Base-by-base conservation (phyloP, 2,113 vertebrate genomes). In the Empidonax traillii region DNA sequence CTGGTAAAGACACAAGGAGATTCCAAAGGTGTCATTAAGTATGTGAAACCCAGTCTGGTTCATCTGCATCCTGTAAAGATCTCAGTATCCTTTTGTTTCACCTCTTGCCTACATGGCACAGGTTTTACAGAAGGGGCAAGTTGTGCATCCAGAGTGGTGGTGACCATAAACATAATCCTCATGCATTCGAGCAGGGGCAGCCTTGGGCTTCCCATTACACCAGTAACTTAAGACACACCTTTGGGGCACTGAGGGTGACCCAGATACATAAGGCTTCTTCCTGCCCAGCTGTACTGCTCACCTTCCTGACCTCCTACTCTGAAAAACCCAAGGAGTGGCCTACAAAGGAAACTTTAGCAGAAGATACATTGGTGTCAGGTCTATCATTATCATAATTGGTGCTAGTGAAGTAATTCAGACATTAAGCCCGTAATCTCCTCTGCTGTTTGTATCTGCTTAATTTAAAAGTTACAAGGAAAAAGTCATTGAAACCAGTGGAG, bases 381-480 rank as follows among this genome's bases (percentile, higher is more conserved):
- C 88, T 92, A 25, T 53, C 37, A 58, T 92, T 94, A 92, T 73
- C 76, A 89, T 95, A 94, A 93, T 87, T 95, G 77, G 73, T 1
- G 7, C 74, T 65, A 43, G 79, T 28, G 46, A 87, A 85, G 79
- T 90, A 92, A 89, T 75, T 90, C 73, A 68, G 88, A 86, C 72
- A 84, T 93, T 88, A 93, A 90, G 83, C 74, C 89, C 93, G 65
- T 94, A 89, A 95, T 95, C 92, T 88, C 65, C 61, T 68, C 76
- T 93, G 82, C 61, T 86, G 47, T 84, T 93, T 95, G 44, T 52
- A 89, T 71, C 85, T 78, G 83, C 67, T 90, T 71, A 58, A 16
- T 75, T 93, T 89, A 69, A 72, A 96, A 96, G 83, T 86, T 89
- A 66, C 31, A 62, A 92, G 79, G 68, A 96, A 96, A 93, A 93